Conservation (phyloP, 2,797 vertebrate species). For the Graptemys geographica region DNA sequence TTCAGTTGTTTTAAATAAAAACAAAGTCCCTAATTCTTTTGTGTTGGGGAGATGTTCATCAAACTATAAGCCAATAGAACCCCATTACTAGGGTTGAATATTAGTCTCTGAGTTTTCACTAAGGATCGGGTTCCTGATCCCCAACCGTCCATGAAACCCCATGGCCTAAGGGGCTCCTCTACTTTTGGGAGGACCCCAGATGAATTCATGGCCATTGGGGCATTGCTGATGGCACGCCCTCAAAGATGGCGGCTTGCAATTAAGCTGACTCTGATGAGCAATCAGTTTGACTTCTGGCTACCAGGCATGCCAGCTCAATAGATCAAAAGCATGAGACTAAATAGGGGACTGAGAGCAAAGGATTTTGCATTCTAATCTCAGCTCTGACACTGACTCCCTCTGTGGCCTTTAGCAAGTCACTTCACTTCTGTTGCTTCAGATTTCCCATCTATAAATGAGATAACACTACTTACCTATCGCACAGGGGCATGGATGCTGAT, state of each 20-base stretch:
- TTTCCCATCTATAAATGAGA: not conserved
- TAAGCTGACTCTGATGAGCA: not conserved
- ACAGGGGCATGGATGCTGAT: not conserved
- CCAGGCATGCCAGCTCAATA: not conserved
- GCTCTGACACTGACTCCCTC: not conserved
- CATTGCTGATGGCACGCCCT: not conserved
- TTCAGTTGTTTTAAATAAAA: not conserved
- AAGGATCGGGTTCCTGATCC: not conserved
- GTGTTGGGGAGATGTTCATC: not conserved
- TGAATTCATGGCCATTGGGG: not conserved
- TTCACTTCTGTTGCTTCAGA: not conserved
- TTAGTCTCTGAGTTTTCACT: not conserved
- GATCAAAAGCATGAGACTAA: not conserved
- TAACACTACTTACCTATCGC: not conserved
- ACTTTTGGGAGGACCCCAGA: not conserved
- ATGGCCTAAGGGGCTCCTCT: not conserved
- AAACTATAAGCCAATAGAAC: not conserved
- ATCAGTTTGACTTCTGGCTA: not conserved
- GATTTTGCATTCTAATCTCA: not conserved
- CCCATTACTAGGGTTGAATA: not conserved
- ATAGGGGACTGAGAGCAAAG: not conserved
- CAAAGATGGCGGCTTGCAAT: not conserved
- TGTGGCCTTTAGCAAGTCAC: not conserved
- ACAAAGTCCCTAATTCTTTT: not conserved
- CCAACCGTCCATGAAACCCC: not conserved